Base-by-base conservation (phyloP, 1,140 invertebrate species). In the Apis cerana region DNA sequence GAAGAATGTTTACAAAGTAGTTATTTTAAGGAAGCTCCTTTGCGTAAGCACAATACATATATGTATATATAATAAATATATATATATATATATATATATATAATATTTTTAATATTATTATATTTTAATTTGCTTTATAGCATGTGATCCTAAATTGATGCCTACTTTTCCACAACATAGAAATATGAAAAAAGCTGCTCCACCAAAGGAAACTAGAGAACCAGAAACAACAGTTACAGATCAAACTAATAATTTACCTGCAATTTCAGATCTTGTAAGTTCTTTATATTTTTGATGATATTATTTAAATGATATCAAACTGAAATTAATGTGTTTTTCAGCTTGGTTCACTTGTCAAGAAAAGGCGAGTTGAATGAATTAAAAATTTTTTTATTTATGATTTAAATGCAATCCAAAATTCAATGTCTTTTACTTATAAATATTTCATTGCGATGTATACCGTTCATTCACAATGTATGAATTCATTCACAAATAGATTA, bases 121-220 rank as follows among this genome's bases (percentile, higher is more conserved):
- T 58, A 5, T 65, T 68, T 27, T 9, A 67, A 21, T 71, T 67
- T 82, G 80, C 83, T 83, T 89, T 96, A 12, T 91, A 98, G 98
- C 98, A 0, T 99, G 98, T 95, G 98, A 99, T 93, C 98, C 98
- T 3, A 98, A 98, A 89, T 94, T 99, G 89, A 99, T 99, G 98
- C 98, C 98, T 52, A 98, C 98, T 88, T 99, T 99, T 92, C 98
- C 98, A 0, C 98, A 99, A 92, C 98, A 99, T 92, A 96, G 98
- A 87, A 98, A 99, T 92, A 96, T 97, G 94, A 98, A 96, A 90
- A 95, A 95, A 70, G 78, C 90, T 76, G 93, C 89, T 70, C 87
- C 82, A 68, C 84, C 95, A 88, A 92, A 95, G 91, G 93, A 95
- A 92, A 85, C 92, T 54, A 94, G 94, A 77, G 92, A 96, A 75